A percentile compares a stretch with the other conserved stretches of the same genome.
Conservation (phyloP, 2,113 vertebrate species). For the Sylvilagus bachmani region DNA sequence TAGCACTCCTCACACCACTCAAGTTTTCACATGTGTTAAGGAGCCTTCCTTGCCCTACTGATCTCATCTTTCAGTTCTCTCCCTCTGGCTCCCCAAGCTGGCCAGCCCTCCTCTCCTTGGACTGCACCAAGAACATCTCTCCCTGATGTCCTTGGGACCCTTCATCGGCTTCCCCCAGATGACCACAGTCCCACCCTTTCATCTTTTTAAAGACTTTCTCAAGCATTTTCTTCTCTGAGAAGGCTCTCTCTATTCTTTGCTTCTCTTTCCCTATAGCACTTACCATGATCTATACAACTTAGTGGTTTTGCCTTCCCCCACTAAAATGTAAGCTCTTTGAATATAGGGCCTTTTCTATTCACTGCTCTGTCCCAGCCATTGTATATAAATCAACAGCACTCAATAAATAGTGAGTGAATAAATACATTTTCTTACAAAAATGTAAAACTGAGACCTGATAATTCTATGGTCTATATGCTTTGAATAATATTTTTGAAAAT, state of each 20-base stretch:
- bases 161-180: background rate
- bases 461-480: background rate
- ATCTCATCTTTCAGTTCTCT: background rate
- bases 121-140: background rate
- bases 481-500: background rate
- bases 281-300: background rate
- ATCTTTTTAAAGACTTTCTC: background rate
- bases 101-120: background rate
- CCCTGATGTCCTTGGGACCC: no score
- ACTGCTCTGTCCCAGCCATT: background rate
- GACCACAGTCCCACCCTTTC: background rate
- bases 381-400: no score
- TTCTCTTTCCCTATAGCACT: background rate
- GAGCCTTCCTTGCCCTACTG: background rate
- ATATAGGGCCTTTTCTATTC: background rate
- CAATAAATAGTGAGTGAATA: background rate
- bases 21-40: background rate
- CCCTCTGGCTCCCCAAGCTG: fast-evolving
- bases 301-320: background rate
- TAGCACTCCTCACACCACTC: background rate
- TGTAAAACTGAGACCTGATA: background rate
- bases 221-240: background rate
- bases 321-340: background rate
- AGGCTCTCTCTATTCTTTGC: background rate
- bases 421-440: background rate